These are phyloP conservation scores for Choristoneura fumiferana DNA, from an alignment of 1,140 invertebrate species.

Conservation along the genomic window DNA sequence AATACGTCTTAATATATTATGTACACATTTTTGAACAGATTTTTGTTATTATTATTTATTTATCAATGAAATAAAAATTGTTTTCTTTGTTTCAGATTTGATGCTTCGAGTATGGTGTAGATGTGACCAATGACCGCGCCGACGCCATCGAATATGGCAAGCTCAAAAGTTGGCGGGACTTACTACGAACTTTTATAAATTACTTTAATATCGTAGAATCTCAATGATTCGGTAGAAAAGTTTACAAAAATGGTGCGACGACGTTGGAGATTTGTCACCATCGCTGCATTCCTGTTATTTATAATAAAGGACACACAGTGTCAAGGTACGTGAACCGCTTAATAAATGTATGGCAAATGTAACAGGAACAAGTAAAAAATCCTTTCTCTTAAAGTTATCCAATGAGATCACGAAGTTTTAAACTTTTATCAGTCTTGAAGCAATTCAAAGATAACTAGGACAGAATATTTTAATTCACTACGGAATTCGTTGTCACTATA, in stretches of 20 bases:
- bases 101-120: slow-evolving; percentile 42
- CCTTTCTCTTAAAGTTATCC: too few relatives aligned
- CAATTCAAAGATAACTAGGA: too few relatives aligned
- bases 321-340: slow-evolving; percentile 52
- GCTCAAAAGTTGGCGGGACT: slow-evolving; percentile 30
- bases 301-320: slow-evolving; percentile 63
- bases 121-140: slow-evolving; percentile 37
- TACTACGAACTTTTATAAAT: slow-evolving; percentile 28
- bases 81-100: slow-evolving; percentile 68
- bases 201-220: slow-evolving; percentile 21
- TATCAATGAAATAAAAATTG: not conserved
- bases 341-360: not conserved
- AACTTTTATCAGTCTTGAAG: too few relatives aligned
- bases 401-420: too few relatives aligned
- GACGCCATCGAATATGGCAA: slow-evolving; percentile 41
- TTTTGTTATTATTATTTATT: too few relatives aligned
- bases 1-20: too few relatives aligned
- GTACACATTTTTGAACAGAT: too few relatives aligned
- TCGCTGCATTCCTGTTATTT: slow-evolving; percentile 62
- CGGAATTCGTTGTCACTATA: too few relatives aligned
- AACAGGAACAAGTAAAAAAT: too few relatives aligned
- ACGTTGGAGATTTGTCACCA: slow-evolving; percentile 64
- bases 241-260: slow-evolving; percentile 60
- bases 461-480: too few relatives aligned
- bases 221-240: slow-evolving; percentile 68